Evolutionary conservation across 2,797 vertebrate genomes (phyloP).

Genomic region (Anolis apletophallus): DNA sequence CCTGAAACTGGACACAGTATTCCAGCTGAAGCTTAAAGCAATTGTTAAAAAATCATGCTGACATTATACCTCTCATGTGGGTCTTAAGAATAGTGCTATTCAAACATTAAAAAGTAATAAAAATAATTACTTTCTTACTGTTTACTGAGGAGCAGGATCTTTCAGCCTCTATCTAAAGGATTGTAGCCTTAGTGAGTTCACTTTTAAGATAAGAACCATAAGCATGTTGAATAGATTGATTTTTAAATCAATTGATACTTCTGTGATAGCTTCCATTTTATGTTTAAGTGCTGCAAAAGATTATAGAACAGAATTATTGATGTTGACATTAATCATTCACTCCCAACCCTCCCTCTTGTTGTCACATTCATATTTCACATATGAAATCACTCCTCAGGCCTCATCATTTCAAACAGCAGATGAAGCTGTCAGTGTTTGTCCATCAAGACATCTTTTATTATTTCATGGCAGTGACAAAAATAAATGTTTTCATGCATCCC

Average conservation of each 20-base stretch:
- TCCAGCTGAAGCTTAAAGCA: too few species aligned
- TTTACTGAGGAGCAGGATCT: background rate
- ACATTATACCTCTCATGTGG: background rate
- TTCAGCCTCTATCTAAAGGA: background rate
- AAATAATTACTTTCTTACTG: too few species aligned
- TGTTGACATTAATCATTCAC: conserved; percentile 32
- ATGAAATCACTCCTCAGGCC: conserved; percentile 33
- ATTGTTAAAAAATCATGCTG: background rate
- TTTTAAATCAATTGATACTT: background rate
- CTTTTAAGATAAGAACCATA: background rate
- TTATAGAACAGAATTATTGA: conserved; percentile 9
- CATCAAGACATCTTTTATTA: conserved; percentile 54
- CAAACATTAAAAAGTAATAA: background rate
- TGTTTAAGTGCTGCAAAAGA: conserved; percentile 4
- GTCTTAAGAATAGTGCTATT: background rate
- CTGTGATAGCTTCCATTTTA: conserved; percentile 33
- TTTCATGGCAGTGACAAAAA: conserved; percentile 47
- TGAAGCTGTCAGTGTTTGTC: conserved; percentile 54
- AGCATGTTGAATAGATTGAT: background rate
- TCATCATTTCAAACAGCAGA: conserved; percentile 50
- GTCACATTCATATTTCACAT: conserved; percentile 47
- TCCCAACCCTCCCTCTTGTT: conserved; percentile 22
- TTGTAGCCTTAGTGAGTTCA: background rate
- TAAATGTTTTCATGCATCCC: conserved; percentile 56
- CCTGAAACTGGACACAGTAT: too few species aligned